Evolutionary conservation across 2,113 vertebrate species (phyloP).

Genomic region (Psephotus haematonotus): DNA sequence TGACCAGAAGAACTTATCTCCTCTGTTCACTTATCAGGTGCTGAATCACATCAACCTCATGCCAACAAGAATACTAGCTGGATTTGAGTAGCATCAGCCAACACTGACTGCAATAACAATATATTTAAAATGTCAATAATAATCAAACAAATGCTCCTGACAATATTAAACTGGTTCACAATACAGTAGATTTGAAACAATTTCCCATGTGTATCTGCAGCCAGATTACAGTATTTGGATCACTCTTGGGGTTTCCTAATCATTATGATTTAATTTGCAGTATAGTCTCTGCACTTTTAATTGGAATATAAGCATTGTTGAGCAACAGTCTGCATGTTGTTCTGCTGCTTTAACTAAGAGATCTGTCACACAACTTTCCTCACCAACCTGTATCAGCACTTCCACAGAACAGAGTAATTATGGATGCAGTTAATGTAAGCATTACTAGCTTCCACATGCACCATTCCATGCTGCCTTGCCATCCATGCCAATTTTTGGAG

Average conservation of each 20-base stretch:
- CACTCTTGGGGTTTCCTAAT: neutral
- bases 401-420: neutral
- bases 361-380: neutral
- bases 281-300: neutral
- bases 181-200: conserved; percentile 16
- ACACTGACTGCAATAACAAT: conserved; percentile 38
- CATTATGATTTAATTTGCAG: neutral
- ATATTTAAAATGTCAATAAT: conserved; percentile 48
- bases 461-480: neutral
- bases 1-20: neutral
- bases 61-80: conserved; percentile 41
- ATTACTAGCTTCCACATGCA: neutral
- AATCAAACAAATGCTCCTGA: conserved; percentile 60
- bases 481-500: neutral
- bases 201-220: neutral
- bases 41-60: conserved; percentile 25
- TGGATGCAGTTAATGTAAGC: neutral
- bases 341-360: neutral
- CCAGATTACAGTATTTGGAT: neutral
- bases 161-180: conserved; percentile 47
- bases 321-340: neutral
- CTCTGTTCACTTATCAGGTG: conserved; percentile 58
- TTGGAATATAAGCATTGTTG: neutral
- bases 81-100: conserved; percentile 51
- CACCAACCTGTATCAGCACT: neutral